Base-by-base conservation (phyloP, 2,113 vertebrate species). In the Pedetes capensis region DNA sequence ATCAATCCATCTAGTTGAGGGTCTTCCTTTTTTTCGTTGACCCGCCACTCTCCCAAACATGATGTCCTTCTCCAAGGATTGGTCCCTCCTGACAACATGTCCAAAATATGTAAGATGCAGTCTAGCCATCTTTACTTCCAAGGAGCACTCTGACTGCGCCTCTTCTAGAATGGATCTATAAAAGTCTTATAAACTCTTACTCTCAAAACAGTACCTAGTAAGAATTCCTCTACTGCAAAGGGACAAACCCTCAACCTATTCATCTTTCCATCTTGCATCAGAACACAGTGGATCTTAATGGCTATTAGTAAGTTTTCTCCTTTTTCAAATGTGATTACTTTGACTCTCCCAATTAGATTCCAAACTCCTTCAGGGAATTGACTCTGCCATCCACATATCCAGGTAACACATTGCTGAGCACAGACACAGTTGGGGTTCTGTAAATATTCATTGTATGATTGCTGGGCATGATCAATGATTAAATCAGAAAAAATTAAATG, bases 401-500 rank as follows among this genome's bases (percentile, higher is more conserved):
- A 47, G 78, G 27, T 74, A 12, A 5, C 22, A 37, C 4, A 8
- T 23, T 72, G 20, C 86, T 57, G 51, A 78, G 63, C 14, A 14
- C 14, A 27, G 63, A 61, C 27, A 27, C 53, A 7, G 59, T 29
- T 72, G 32, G 5, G 6, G 2, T 61, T 80, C 37, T 66, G 9
- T 68, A 76, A 57, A 84, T 92, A 80, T 8, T 57, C 75, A 18
- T 87, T 57, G 20, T 71, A 64, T 89, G 68, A 61, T 94, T 80
- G 55, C 12, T 51, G 61, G 55, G 22, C 37, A 42, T 34, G 49
- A 51, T 74, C 51, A 83, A 76, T 61, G 51, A 75, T 88, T 78
- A 89, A 88, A 85, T 27, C 39, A 75, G 78, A 71, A 94, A 92
- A 69, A 59, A 80, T 20, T 49, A 64, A 81, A n/a, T 76, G 59